These are phyloP conservation scores for Ciconia maguari DNA, from an alignment of 2,113 vertebrate species.

Conservation along the genomic window DNA sequence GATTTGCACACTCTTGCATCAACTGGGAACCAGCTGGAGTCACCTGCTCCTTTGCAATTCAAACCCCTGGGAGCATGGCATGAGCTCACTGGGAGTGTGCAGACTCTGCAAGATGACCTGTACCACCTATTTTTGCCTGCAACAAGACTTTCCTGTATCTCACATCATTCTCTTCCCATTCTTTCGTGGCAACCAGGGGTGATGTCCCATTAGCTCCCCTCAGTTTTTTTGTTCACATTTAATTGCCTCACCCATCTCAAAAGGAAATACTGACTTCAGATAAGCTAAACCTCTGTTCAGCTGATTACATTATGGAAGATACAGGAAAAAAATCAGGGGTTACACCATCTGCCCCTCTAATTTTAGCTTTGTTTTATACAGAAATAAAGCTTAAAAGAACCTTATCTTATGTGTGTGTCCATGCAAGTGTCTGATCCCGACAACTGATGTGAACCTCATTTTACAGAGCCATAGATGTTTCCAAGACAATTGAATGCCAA, in stretches of 20 bases:
- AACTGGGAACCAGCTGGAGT: background rate
- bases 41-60: background rate
- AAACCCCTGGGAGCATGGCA: background rate
- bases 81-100: background rate
- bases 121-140: too few species aligned
- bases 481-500: background rate
- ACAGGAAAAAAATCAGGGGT: background rate
- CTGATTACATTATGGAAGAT: background rate
- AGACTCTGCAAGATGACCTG: background rate
- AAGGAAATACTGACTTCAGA: background rate
- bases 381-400: background rate
- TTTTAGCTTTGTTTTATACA: background rate
- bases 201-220: background rate
- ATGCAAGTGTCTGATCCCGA: background rate
- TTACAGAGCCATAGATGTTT: background rate
- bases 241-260: background rate
- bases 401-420: background rate
- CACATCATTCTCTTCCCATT: background rate
- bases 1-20: background rate
- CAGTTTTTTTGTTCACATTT: background rate
- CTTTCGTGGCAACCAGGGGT: background rate
- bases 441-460: background rate
- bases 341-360: background rate
- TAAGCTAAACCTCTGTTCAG: background rate
- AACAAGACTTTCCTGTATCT: background rate